Percentiles rank a stretch among this genome's conserved stretches.
Evolutionary conservation across 2,797 vertebrate genomes (phyloP).

Genomic region (Heteromormyrus szaboi): DNA sequence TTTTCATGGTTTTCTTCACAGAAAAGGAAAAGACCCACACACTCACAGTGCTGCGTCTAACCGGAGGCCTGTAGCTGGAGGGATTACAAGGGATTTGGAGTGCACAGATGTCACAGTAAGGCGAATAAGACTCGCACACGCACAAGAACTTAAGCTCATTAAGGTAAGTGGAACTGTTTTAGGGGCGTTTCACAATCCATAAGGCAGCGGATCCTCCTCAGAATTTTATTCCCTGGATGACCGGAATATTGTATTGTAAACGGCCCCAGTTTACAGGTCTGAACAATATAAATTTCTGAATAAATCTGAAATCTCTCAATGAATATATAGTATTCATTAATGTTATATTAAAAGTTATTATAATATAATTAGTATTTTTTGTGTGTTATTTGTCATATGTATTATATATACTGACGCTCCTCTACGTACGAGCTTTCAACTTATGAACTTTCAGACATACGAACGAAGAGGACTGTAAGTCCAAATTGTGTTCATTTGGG

Average conservation of each 20-base stretch:
- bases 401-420: background rate
- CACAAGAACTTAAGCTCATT: constrained; percentile 84
- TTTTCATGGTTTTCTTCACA: constrained; percentile 28
- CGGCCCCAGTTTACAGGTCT: background rate
- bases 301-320: background rate
- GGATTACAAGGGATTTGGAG: constrained; percentile 71
- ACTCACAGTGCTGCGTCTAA: constrained; percentile 28
- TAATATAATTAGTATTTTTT: background rate
- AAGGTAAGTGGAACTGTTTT: constrained; percentile 69
- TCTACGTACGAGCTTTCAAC: no score
- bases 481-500: no score
- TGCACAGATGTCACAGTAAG: constrained; percentile 75
- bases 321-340: background rate
- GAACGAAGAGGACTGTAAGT: no score
- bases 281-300: background rate
- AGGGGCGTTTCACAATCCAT: constrained; percentile 58
- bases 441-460: no score
- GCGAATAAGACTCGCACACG: constrained; percentile 62
- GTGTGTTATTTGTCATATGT: background rate
- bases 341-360: background rate
- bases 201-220: constrained; percentile 29
- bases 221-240: background rate
- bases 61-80: constrained; percentile 55
- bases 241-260: background rate
- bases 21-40: background rate